Conservation (phyloP, 2,113 vertebrate genomes). For the Etheostoma spectabile region DNA sequence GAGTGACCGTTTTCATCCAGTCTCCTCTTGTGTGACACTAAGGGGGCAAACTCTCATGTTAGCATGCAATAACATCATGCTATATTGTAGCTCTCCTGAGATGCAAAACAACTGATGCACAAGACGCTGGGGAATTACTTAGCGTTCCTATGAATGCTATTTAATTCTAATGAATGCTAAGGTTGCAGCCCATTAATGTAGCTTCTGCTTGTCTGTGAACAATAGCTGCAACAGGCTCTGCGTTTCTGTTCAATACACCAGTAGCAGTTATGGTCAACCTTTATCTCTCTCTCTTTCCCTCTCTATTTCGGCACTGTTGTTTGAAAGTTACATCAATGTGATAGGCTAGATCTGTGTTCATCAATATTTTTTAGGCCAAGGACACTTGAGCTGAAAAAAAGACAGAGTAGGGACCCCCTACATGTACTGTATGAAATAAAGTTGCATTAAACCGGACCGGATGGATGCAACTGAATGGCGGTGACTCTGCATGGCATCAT, state of each 20-base stretch:
- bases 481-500: too few species aligned
- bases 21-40: neutral
- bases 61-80: neutral
- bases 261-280: neutral
- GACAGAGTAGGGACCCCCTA: too few species aligned
- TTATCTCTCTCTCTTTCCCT: neutral
- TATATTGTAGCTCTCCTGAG: neutral
- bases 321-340: neutral
- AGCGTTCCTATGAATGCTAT: slow-evolving; percentile 39
- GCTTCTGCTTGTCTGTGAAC: neutral
- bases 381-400: too few species aligned
- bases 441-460: too few species aligned
- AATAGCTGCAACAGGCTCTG: neutral
- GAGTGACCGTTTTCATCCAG: slow-evolving; percentile 17
- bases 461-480: too few species aligned
- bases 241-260: neutral
- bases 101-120: neutral
- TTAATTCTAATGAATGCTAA: slow-evolving; percentile 36
- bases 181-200: slow-evolving; percentile 9
- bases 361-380: too few species aligned
- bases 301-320: neutral
- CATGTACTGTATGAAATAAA: too few species aligned
- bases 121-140: slow-evolving; percentile 27
- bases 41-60: neutral
- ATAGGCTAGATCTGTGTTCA: too few species aligned